These are phyloP conservation scores for Calosoma granatense DNA, from an alignment of 1,140 invertebrate species.

Conservation along the genomic window DNA sequence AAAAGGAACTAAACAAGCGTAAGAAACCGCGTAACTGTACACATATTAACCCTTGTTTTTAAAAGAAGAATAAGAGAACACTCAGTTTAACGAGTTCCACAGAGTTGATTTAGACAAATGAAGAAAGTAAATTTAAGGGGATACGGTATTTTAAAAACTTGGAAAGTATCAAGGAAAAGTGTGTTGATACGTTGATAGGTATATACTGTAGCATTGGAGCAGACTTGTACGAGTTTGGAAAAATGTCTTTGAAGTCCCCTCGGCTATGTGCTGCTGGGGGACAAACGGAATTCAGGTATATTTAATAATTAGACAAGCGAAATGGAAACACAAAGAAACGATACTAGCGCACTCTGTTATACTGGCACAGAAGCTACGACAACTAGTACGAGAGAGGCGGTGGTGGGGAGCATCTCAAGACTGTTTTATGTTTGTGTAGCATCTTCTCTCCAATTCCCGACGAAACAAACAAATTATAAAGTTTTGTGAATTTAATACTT, in stretches of 20 bases:
- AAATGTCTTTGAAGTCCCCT: constrained; percentile 6
- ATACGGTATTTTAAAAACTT: not conserved
- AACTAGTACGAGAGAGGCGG: not conserved
- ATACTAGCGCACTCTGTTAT: not conserved
- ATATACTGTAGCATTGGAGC: not conserved
- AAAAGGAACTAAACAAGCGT: no score
- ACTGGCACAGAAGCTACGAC: not conserved
- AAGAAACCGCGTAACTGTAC: no score
- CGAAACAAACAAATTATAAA: not conserved
- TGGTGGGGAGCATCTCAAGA: not conserved
- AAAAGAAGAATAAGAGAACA: not conserved
- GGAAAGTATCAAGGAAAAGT: not conserved
- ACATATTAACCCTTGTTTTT: no score
- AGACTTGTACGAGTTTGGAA: no score
- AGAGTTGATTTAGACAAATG: not conserved
- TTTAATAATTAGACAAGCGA: constrained; percentile 3
- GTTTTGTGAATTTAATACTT: not conserved
- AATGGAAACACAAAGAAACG: constrained; percentile 1
- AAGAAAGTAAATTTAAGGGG: not conserved
- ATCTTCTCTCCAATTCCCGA: not conserved
- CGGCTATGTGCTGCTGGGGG: not conserved
- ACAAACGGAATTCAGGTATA: constrained; percentile 9
- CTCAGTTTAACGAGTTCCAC: not conserved
- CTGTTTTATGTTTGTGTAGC: not conserved
- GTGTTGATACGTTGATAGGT: not conserved